A percentile compares a stretch with the other conserved stretches of the same genome.
phyloP scores from a whole-genome alignment of 2,888 invertebrate genomes.

The Acronicta leporina region DNA sequence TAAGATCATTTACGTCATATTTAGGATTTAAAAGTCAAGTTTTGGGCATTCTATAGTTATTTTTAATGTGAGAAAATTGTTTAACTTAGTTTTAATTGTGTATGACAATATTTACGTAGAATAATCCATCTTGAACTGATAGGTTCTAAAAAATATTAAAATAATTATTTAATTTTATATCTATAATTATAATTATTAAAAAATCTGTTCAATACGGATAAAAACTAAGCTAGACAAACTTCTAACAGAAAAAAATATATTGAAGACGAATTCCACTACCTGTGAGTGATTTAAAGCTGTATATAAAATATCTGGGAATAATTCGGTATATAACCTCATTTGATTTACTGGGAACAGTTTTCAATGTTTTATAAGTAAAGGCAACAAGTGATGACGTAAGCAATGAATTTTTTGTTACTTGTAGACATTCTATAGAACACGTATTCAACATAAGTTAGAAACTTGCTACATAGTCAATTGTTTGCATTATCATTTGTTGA shows the following conservation, averaged over 20 bases:
- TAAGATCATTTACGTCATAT: constrained; percentile 42
- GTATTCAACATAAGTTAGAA: no score
- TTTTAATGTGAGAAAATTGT: neutral
- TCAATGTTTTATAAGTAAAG: neutral
- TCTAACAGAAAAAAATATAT: neutral
- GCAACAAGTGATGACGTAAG: neutral
- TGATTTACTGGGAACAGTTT: constrained; percentile 9
- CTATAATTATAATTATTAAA: no score
- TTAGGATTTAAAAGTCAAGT: constrained; percentile 14
- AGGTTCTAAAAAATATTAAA: no score
- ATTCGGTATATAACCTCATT: neutral
- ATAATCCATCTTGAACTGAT: neutral
- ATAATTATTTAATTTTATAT: no score
- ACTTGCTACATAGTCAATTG: no score
- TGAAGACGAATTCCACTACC: neutral
- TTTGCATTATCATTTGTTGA: neutral
- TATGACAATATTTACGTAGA: neutral
- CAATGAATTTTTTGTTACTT: no score
- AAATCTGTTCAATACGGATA: no score
- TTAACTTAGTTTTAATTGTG: constrained; percentile 4
- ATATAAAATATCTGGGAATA: constrained; percentile 1
- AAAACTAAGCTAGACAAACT: constrained; percentile 9
- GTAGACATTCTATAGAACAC: no score
- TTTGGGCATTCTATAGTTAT: neutral
- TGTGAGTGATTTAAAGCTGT: constrained; percentile 1